These are phyloP conservation scores for Parambassis ranga DNA, from an alignment of 2,797 vertebrate genomes.

Conservation along the genomic window DNA sequence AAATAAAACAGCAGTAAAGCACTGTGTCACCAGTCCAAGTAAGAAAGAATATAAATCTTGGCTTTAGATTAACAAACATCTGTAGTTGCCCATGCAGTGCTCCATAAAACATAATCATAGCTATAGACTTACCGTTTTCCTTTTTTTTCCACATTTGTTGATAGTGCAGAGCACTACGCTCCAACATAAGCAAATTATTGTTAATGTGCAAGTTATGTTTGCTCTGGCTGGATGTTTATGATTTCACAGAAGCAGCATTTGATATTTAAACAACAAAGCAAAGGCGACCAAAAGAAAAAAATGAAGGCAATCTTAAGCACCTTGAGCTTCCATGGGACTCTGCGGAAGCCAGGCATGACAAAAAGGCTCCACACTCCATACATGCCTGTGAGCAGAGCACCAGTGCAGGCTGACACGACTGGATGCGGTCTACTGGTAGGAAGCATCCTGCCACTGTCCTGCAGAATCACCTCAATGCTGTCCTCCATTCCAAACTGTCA, in stretches of 20 bases:
- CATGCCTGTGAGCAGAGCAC: constrained; percentile 59
- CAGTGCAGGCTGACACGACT: constrained; percentile 45
- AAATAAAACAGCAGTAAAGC: neutral
- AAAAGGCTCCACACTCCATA: constrained; percentile 81
- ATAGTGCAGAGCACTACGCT: constrained; percentile 26
- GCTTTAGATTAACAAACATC: neutral
- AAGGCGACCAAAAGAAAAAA: neutral
- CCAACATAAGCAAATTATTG: constrained; percentile 50
- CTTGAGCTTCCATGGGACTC: constrained; percentile 76
- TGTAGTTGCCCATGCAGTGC: neutral
- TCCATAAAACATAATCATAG: neutral
- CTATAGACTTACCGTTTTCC: constrained; percentile 37
- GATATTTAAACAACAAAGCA: neutral
- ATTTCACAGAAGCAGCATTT: constrained; percentile 9
- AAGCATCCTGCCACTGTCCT: constrained; percentile 45
- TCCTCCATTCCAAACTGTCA: constrained; percentile 75
- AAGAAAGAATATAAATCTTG: neutral
- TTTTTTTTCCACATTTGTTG: constrained; percentile 41
- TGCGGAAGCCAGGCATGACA: constrained; percentile 73
- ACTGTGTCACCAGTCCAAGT: too few species aligned
- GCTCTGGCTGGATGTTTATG: neutral
- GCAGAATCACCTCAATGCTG: constrained; percentile 75
- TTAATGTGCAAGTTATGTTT: constrained; percentile 49
- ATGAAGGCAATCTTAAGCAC: constrained; percentile 37
- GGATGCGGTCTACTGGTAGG: constrained; percentile 40